These are phyloP conservation scores for Eumerus sabulonum DNA, from an alignment of 2,888 invertebrate genomes.

Conservation along the genomic window DNA sequence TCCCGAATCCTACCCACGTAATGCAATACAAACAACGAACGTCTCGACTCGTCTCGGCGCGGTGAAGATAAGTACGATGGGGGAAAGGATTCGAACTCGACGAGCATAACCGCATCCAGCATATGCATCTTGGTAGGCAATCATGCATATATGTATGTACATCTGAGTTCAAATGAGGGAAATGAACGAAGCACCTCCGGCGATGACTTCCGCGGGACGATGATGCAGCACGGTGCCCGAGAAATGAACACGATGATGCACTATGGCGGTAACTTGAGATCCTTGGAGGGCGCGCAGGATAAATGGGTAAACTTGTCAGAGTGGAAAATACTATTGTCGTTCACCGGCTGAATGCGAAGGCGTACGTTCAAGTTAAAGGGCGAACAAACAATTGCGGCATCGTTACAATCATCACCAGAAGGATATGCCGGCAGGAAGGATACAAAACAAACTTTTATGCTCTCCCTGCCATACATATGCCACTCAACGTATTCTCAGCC, in stretches of 20 bases:
- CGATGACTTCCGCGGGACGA: constrained; percentile 8
- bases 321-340: constrained; percentile 57
- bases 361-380: constrained; percentile 51
- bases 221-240: too few species aligned
- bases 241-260: too few species aligned
- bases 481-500: constrained; percentile 50
- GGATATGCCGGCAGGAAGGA: constrained; percentile 49
- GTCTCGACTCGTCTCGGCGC: constrained; percentile 5
- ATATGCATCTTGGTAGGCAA: constrained; percentile 51
- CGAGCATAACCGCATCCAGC: constrained; percentile 46
- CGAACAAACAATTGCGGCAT: constrained; percentile 61
- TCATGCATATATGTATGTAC: too few species aligned
- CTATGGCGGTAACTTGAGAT: not conserved
- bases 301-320: constrained; percentile 37
- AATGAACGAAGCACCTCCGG: constrained; percentile 30
- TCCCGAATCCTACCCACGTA: constrained; percentile 59
- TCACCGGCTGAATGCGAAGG: not conserved
- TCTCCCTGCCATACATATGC: constrained; percentile 24
- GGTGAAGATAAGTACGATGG: constrained; percentile 10
- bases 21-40: constrained; percentile 54
- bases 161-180: constrained; percentile 41
- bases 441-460: constrained; percentile 52
- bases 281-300: not conserved
- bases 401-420: constrained; percentile 41
- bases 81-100: constrained; percentile 47